Percentiles rank a stretch among this genome's conserved stretches.
These are phyloP conservation scores for Gopherus flavomarginatus DNA, from an alignment of 2,113 vertebrate species.

Conservation along the genomic window DNA sequence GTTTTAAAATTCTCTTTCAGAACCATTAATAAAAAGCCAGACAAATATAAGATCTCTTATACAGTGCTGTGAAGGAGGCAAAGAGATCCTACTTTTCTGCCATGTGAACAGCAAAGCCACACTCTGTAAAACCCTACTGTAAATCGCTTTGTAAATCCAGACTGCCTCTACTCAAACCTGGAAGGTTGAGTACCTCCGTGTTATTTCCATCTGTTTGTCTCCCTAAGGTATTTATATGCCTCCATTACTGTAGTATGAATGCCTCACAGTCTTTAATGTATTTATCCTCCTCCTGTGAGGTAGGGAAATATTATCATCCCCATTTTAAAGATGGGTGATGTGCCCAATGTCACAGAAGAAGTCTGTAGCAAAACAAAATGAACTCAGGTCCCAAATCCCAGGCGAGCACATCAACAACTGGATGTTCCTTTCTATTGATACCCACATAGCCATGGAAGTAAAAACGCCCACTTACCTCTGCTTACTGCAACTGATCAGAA, in stretches of 20 bases:
- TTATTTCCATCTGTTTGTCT: background rate
- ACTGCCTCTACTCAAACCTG: background rate
- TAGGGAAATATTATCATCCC: background rate
- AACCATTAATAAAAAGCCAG: conserved; percentile 59
- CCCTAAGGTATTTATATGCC: background rate
- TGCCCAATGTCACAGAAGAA: background rate
- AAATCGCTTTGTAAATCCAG: background rate
- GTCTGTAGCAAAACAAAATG: background rate
- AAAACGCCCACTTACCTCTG: background rate
- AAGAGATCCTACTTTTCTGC: conserved; percentile 25
- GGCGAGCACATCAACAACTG: background rate
- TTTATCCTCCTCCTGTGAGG: background rate
- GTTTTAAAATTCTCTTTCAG: conserved; percentile 60
- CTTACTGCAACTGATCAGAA: background rate
- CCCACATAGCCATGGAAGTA: background rate
- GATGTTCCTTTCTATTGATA: background rate
- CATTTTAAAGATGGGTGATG: background rate
- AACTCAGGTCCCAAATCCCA: background rate
- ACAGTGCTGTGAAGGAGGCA: conserved; percentile 31
- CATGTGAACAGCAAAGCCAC: conserved; percentile 44
- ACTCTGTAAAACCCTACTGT: conserved; percentile 12
- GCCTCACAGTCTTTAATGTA: background rate
- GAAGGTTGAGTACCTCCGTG: background rate
- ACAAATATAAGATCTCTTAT: conserved; percentile 34
- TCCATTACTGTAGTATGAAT: background rate